These are phyloP conservation scores for Marasmarcha lunaedactyla DNA, from an alignment of 2,888 invertebrate genomes.

Conservation along the genomic window DNA sequence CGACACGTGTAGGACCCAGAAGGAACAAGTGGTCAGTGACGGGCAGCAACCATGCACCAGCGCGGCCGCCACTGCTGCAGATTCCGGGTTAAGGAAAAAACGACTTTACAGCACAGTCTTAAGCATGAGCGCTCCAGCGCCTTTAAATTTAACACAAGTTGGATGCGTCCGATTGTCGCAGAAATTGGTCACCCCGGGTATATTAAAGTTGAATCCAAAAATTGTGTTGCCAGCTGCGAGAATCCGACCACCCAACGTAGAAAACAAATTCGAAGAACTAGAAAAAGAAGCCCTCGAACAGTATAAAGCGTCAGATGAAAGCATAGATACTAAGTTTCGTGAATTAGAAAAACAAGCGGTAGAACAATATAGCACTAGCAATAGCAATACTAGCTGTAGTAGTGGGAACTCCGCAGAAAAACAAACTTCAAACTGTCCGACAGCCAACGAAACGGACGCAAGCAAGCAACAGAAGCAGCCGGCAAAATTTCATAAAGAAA, in stretches of 20 bases:
- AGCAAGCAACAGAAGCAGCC: conserved; percentile 24
- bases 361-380: conserved; percentile 73
- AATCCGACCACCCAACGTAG: conserved; percentile 37
- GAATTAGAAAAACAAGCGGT: conserved; percentile 76
- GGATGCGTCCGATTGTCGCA: conserved; percentile 44
- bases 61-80: conserved; percentile 33
- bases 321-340: conserved; percentile 69
- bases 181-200: conserved; percentile 45
- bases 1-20: conserved; percentile 24
- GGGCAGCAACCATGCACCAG: conserved; percentile 43
- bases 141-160: conserved; percentile 33
- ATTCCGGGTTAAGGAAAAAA: conserved; percentile 41
- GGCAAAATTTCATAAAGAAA: conserved; percentile 55
- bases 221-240: conserved; percentile 41
- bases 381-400: conserved; percentile 61
- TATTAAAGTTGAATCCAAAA: conserved; percentile 52
- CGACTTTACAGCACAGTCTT: conserved; percentile 68
- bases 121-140: conserved; percentile 51
- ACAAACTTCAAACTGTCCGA: conserved; percentile 25
- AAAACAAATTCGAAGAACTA: conserved; percentile 64
- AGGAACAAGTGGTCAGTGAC: conserved; percentile 28
- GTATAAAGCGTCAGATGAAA: conserved; percentile 69
- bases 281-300: conserved; percentile 72
- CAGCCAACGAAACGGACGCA: conserved; percentile 30
- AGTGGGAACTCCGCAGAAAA: conserved; percentile 52